Conservation (phyloP, 1,140 invertebrate species). For the Harlomillsia oculata region DNA sequence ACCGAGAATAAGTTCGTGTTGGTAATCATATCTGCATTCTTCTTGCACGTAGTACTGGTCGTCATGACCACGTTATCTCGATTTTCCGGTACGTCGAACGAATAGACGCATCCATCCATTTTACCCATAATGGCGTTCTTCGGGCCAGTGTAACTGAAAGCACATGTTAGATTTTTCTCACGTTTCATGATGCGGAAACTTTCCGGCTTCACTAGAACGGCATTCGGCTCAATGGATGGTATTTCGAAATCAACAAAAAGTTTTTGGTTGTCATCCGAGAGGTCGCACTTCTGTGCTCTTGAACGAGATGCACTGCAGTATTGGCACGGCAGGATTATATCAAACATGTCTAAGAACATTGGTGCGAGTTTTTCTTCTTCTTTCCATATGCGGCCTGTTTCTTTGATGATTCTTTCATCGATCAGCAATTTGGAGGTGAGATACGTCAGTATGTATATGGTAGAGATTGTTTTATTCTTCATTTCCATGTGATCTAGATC, state of each 20-base stretch:
- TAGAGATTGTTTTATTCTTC: conserved; percentile 13
- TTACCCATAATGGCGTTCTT: background rate
- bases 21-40: background rate
- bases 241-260: conserved; percentile 12
- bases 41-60: background rate
- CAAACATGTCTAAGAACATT: conserved; percentile 10
- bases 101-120: background rate
- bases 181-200: conserved; percentile 10
- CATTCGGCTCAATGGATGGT: conserved; percentile 1
- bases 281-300: background rate
- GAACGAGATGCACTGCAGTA: conserved; percentile 1
- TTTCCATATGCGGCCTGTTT: conserved; percentile 4
- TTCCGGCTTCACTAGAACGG: conserved; percentile 10
- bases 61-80: conserved; percentile 6
- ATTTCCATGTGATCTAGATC: background rate
- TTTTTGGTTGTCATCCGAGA: conserved; percentile 1
- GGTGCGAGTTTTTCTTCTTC: background rate
- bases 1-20: background rate
- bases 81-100: background rate
- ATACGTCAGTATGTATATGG: conserved; percentile 3
- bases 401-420: conserved; percentile 1
- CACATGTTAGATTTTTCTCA: conserved; percentile 11
- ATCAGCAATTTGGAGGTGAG: conserved; percentile 6
- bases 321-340: conserved; percentile 15
- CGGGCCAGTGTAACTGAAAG: too few relatives aligned